A percentile compares a stretch with the other conserved stretches of the same genome.
Conservation (phyloP, 1,140 invertebrate genomes). For the Diabrotica virgifera region DNA sequence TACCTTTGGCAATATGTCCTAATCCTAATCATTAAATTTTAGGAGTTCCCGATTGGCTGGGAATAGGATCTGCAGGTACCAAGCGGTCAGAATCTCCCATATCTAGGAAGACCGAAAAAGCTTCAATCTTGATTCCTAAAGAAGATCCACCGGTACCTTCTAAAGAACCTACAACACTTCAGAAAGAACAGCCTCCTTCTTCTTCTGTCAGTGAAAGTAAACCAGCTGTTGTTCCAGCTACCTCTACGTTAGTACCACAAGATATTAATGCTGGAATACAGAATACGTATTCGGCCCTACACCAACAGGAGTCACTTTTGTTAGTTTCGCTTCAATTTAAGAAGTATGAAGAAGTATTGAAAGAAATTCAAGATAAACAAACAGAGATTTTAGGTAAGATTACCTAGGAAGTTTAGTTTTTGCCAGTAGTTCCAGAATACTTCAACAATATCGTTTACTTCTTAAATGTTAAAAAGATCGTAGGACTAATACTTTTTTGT, state of each 20-base stretch:
- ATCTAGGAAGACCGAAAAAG: not conserved
- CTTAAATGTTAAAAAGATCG: too few relatives aligned
- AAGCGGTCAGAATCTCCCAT: not conserved
- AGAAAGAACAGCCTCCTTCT: too few relatives aligned
- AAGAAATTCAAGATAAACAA: constrained; percentile 52
- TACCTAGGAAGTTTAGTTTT: too few relatives aligned
- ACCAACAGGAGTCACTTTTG: constrained; percentile 53
- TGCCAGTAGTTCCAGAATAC: too few relatives aligned
- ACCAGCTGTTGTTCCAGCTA: too few relatives aligned
- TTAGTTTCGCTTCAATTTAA: constrained; percentile 53
- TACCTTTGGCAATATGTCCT: too few relatives aligned
- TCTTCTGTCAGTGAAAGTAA: too few relatives aligned
- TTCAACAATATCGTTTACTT: too few relatives aligned
- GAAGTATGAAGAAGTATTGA: constrained; percentile 50
- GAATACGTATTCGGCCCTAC: constrained; percentile 32
- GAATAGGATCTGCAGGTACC: not conserved
- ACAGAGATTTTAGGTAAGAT: constrained; percentile 43
- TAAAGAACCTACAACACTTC: not conserved
- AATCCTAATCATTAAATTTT: not conserved
- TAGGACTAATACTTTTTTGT: too few relatives aligned
- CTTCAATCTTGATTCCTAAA: too few relatives aligned
- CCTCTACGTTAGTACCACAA: constrained; percentile 10
- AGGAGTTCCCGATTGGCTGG: constrained; percentile 31
- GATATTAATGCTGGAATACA: constrained; percentile 12
- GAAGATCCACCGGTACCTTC: not conserved